These are phyloP conservation scores for Dryobotodes eremita DNA, from an alignment of 2,888 invertebrate genomes.

Conservation along the genomic window DNA sequence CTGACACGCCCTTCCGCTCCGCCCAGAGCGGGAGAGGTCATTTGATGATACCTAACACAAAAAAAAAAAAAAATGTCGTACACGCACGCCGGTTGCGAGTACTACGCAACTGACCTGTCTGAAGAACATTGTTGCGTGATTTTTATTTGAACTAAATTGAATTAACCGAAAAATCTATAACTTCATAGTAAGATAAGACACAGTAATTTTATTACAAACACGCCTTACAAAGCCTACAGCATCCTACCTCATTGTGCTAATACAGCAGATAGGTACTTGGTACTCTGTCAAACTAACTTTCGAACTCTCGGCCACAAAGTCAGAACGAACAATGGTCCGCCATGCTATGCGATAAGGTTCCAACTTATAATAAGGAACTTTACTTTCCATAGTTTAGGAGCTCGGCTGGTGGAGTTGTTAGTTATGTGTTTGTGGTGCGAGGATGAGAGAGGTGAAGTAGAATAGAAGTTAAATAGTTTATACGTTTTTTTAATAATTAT, in stretches of 20 bases:
- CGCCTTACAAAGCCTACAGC: constrained; percentile 13
- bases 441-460: not conserved
- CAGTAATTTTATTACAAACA: constrained; percentile 17
- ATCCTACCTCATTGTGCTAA: constrained; percentile 51
- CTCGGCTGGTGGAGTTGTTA: constrained; percentile 4
- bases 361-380: constrained; percentile 78
- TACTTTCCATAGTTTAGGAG: constrained; percentile 72
- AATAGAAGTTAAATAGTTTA: not conserved
- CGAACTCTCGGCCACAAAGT: constrained; percentile 66
- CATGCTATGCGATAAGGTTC: constrained; percentile 76
- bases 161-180: not conserved
- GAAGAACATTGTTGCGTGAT: no score
- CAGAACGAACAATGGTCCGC: constrained; percentile 68
- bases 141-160: not conserved
- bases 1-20: no score
- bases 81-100: no score
- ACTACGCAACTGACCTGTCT: no score
- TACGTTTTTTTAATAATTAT: not conserved
- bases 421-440: constrained; percentile 13
- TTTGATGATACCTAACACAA: no score
- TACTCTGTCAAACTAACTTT: constrained; percentile 75
- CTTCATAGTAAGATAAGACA: constrained; percentile 4
- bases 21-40: no score
- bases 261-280: constrained; percentile 50
- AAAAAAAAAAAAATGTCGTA: no score